Evolutionary conservation across 2,888 invertebrate species (phyloP).

Genomic region (Atherix ibis): DNA sequence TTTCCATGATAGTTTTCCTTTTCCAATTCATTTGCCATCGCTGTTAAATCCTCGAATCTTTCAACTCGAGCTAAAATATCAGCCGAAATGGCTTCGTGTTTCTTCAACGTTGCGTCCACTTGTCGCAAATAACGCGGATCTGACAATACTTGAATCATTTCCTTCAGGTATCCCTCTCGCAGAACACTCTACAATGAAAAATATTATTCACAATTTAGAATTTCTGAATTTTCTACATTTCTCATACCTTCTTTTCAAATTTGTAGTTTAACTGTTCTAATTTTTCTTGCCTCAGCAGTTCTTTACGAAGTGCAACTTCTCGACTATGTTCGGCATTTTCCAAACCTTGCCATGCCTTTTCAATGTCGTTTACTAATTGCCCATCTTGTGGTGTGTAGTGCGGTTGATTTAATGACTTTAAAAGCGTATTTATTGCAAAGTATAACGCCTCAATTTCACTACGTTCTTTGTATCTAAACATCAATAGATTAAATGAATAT

Average conservation of each 20-base stretch:
- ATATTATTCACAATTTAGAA: constrained; percentile 9
- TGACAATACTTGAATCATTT: constrained; percentile 90
- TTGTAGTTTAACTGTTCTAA: constrained; percentile 90
- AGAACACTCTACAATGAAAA: constrained; percentile 50
- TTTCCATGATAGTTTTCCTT: constrained; percentile 83
- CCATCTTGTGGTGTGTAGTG: constrained; percentile 77
- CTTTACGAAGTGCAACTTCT: constrained; percentile 82
- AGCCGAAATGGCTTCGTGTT: constrained; percentile 95
- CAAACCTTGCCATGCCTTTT: constrained; percentile 82
- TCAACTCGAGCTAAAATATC: constrained; percentile 89
- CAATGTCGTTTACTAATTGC: constrained; percentile 84
- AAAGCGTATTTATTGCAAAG: constrained; percentile 90
- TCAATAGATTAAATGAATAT: no score
- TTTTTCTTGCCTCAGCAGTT: constrained; percentile 79
- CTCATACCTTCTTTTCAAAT: constrained; percentile 73
- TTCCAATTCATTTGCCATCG: constrained; percentile 85
- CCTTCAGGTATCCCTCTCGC: constrained; percentile 87
- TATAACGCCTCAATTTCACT: constrained; percentile 94
- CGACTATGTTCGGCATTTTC: constrained; percentile 89
- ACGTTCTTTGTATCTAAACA: constrained; percentile 73
- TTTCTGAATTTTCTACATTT: no score
- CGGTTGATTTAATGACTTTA: constrained; percentile 86
- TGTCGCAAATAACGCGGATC: constrained; percentile 84
- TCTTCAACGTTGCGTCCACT: constrained; percentile 94
- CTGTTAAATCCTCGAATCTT: constrained; percentile 81